Evolutionary conservation across 2,797 vertebrate species (phyloP), one percentile per base, ranked within the genome.

Genomic region (Silurus aristotelis): DNA sequence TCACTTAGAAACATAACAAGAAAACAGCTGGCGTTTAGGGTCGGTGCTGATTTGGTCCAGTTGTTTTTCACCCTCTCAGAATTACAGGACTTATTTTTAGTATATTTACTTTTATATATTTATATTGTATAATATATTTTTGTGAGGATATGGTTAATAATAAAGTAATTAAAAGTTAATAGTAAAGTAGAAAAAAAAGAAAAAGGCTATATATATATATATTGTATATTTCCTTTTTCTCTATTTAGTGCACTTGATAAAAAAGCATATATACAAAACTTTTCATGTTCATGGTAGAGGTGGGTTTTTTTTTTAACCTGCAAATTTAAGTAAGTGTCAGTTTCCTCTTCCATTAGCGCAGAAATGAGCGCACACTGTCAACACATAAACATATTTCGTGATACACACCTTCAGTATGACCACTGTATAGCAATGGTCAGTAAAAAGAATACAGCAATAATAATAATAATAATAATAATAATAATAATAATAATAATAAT

Each of bases 361-460:
- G 91, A 91, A 22, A 90, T 86, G 15, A 91, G 92, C 3, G 3
- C 15, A 86, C 78, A 83, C 92, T 90, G 90, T 89, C 92, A 75
- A n/a, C 8, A 31, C 10, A 7, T 52, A 8, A 52, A 7, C 6
- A 79, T 79, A 63, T 63, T 63, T 27, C 12, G 6, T 93, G 92
- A 92, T 91, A 92, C 93, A 92, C 92, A 92, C 92, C 90, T 94
- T 93, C 89, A 91, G 89, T 90, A 92, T 27, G 20, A 25, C 46
- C n/a, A 63, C 60, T 83, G 88, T 92, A 89, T 90, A 93, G 91
- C 90, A 92, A 94, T 93, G 91, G 20, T 13, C 25, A 22, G 6
- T 6, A n/a, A 64, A 79, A 46, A 61, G 86, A 88, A 91, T 67
- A 90, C 91, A 87, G 90, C 91, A 89, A 90, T 10, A 61, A 78